A percentile compares a stretch with the other conserved stretches of the same genome.
Conservation (phyloP, 37 sponge, comb jelly and placozoan species). For the Cladorhizidae sp. region DNA sequence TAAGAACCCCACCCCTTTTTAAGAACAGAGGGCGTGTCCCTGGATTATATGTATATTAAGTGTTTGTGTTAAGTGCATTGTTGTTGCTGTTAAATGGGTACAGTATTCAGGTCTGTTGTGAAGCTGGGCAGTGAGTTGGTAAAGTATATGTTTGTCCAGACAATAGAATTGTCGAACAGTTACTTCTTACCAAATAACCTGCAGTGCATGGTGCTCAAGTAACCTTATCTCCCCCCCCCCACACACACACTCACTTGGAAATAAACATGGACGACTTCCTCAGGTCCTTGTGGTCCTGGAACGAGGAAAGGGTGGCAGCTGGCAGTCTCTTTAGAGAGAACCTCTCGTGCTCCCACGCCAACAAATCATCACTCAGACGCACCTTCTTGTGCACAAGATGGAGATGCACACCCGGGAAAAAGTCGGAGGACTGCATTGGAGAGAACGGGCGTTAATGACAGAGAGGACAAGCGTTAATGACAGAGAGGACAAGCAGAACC, state of each 20-base stretch:
- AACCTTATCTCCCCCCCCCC: background rate
- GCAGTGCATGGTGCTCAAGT: background rate
- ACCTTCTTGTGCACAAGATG: constrained; percentile 78
- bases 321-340: constrained; percentile 87
- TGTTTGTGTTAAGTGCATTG: no score
- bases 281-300: constrained; percentile 21
- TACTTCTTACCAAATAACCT: no score
- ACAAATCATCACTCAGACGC: constrained; percentile 78
- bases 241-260: constrained; percentile 35
- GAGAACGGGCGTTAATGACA: background rate
- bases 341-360: constrained; percentile 95
- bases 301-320: constrained; percentile 83
- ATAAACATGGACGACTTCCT: constrained; percentile 74
- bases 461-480: no score
- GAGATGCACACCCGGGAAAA: constrained; percentile 1
- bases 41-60: no score
- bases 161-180: no score
- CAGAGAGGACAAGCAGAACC: no score
- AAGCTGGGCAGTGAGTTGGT: no score
- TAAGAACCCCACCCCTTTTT: no score
- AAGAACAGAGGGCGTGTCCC: no score
- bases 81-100: no score
- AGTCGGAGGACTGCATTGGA: constrained; percentile 8
- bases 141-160: no score
- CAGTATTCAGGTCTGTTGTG: no score